These are phyloP conservation scores for Poecile atricapillus DNA, from an alignment of 2,113 vertebrate species.

Conservation along the genomic window DNA sequence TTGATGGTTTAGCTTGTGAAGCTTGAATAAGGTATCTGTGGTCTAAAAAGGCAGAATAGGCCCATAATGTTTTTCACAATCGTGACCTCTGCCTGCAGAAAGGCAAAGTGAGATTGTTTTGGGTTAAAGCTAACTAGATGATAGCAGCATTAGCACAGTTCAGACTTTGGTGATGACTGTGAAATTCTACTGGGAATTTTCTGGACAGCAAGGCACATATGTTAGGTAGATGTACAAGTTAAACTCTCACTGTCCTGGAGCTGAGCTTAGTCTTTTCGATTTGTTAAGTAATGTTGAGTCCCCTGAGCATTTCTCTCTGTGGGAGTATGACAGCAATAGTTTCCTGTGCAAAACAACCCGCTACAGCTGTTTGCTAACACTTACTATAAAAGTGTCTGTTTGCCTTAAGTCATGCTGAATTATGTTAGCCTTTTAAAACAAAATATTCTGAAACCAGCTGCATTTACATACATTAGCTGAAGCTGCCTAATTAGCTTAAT, in stretches of 20 bases:
- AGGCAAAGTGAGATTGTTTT: neutral
- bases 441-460: constrained; percentile 15
- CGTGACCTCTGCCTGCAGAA: neutral
- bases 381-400: neutral
- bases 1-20: neutral
- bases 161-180: neutral
- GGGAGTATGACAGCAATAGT: neutral
- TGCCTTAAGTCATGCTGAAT: constrained; percentile 11
- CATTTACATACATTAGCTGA: constrained; percentile 25
- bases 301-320: neutral
- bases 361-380: neutral
- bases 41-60: neutral
- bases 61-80: neutral
- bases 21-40: neutral
- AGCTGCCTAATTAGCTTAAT: constrained; percentile 30
- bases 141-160: neutral
- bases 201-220: neutral
- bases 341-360: neutral
- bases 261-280: neutral
- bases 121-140: neutral
- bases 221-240: neutral
- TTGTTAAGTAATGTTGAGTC: neutral
- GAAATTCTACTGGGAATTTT: neutral
- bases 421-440: neutral
- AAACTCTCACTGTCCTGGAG: neutral